phyloP scores from a whole-genome alignment of 2,113 vertebrate species.

The Dipodomys merriami region DNA sequence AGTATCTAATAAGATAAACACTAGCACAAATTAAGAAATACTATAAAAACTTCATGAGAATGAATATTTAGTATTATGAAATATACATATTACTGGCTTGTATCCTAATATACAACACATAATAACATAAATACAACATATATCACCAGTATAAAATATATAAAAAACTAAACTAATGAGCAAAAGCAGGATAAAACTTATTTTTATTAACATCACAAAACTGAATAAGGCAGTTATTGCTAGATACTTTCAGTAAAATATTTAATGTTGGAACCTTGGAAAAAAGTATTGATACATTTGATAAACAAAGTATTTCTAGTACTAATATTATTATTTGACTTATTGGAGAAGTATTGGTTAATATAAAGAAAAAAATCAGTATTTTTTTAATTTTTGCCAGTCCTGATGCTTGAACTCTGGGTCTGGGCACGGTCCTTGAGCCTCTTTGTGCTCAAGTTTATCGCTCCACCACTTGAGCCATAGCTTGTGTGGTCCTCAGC shows the following conservation, averaged over 20 bases:
- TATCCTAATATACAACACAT: background rate
- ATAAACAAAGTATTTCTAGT: background rate
- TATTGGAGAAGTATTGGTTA: background rate
- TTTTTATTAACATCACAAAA: background rate
- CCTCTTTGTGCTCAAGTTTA: no score
- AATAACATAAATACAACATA: background rate
- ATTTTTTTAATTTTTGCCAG: background rate
- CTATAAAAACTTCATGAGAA: background rate
- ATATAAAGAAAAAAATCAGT: no score
- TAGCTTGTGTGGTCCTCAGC: no score
- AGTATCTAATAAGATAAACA: conserved; percentile 35
- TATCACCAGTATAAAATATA: background rate
- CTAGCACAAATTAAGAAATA: background rate
- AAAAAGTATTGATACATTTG: background rate
- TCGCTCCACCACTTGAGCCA: no score
- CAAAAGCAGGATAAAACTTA: background rate
- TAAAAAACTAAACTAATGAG: no score
- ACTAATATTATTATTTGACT: background rate
- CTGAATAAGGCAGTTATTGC: background rate
- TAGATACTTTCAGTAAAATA: background rate
- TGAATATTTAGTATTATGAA: background rate
- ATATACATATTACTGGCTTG: background rate
- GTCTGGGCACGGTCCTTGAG: no score
- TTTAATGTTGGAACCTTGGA: background rate
- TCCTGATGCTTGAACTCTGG: no score